Base-by-base conservation (phyloP, 2,888 invertebrate species). In the Lochmaea capreae region DNA sequence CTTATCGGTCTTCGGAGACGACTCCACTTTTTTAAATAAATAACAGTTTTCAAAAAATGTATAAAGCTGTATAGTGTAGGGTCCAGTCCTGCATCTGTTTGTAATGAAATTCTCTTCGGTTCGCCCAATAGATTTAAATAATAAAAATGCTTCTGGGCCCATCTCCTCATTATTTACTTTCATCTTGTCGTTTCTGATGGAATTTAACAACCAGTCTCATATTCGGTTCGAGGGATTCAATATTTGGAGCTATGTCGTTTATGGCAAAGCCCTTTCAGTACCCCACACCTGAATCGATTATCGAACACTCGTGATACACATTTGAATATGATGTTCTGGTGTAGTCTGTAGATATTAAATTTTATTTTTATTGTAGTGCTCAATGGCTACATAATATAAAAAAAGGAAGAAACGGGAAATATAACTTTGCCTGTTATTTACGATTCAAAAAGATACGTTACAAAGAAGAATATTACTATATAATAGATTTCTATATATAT, bases 41-140 rank as follows among this genome's bases (percentile, higher is more conserved):
- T 39, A 39, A 39, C 8, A 39, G 8, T 39, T 39, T 39, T 39
- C 33, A 1, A 8, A 39, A 9, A 39, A 8, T 39, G 8, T 8
- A 9, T 39, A 39, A 39, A 39, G 6, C 8, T 39, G 8, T 39
- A 39, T 8, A 9, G 33, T 9, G 1, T 9, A 39, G 8, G 9
- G 8, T 9, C 33, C 33, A 39, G 8, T 8, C 26, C 26, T 42
- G 42, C 43, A 43, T 33, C 39, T 16, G 11, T 6, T n/a, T 16
- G 61, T 71, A 71, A 71, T 62, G 71, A 62, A 71, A 71, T 71
- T 71, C 65, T 52, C 43, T 70, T 63, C 16, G 18, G 33, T n/a
- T 16, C 62, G 70, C 70, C 46, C 63, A 43, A 58, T 71, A 71
- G 16, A 71, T 71, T 65, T 71, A 71, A 71, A 71, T 71, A 71